Evolutionary conservation across 2,113 vertebrate genomes (phyloP).

Genomic region (Mastomys natalensis): DNA sequence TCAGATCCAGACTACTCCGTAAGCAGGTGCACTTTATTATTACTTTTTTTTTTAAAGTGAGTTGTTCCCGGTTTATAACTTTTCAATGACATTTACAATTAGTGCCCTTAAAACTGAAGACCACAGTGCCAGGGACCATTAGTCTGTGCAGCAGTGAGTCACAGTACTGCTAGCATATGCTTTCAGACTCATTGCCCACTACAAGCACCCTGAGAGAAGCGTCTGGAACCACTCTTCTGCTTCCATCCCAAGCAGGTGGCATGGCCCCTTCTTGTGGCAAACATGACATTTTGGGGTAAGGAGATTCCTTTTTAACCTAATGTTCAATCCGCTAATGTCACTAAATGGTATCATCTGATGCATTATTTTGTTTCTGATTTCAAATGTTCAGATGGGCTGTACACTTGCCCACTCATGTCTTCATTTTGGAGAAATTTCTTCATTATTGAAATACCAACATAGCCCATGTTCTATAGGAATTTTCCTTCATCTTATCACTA

Average conservation of each 20-base stretch:
- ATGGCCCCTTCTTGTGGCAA: slow-evolving; percentile 5
- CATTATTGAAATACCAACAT: neutral
- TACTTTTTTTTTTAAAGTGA: neutral
- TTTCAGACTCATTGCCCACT: slow-evolving; percentile 63
- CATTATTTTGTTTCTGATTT: slow-evolving; percentile 32
- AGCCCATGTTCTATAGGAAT: slow-evolving; percentile 21
- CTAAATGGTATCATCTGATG: slow-evolving; percentile 13
- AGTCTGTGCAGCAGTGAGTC: slow-evolving; percentile 64
- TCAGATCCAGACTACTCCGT: slow-evolving; percentile 56
- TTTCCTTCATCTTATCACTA: slow-evolving; percentile 65
- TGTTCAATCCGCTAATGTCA: neutral
- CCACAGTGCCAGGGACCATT: slow-evolving; percentile 42
- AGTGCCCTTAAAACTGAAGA: slow-evolving; percentile 71
- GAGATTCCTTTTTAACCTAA: slow-evolving; percentile 12
- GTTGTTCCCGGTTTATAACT: slow-evolving; percentile 69
- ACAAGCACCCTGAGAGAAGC: slow-evolving; percentile 15
- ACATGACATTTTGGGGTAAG: slow-evolving; percentile 24
- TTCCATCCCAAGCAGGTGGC: neutral
- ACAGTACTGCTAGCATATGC: slow-evolving; percentile 54
- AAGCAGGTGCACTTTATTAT: slow-evolving; percentile 32
- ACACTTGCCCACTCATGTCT: neutral
- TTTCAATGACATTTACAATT: slow-evolving; percentile 75
- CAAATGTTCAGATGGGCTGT: neutral
- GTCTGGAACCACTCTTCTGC: slow-evolving; percentile 43
- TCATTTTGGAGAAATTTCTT: slow-evolving; percentile 49